Percentiles rank a stretch among this genome's conserved stretches.
Conservation (phyloP, 2,797 vertebrate genomes). For the Tapirus indicus region DNA sequence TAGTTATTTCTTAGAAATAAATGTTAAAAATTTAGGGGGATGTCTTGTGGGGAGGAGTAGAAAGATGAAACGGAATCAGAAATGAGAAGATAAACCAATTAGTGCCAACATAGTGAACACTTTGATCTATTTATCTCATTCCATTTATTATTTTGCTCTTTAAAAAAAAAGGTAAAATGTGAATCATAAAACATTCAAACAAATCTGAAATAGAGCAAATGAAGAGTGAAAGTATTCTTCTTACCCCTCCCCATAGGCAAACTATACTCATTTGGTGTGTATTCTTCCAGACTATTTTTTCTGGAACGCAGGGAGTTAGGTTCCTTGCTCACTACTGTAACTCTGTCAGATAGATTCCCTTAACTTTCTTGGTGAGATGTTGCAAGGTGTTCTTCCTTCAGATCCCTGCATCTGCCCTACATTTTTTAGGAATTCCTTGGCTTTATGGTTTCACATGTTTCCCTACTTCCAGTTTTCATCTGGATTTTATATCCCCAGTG, state of each 20-base stretch:
- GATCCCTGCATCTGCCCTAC: neutral
- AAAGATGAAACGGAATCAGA: neutral
- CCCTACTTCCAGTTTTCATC: neutral
- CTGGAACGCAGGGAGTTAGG: neutral
- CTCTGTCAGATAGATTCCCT: neutral
- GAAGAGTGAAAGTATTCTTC: neutral
- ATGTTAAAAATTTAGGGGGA: neutral
- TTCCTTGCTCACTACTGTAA: neutral
- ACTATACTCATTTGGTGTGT: neutral
- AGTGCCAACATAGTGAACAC: neutral
- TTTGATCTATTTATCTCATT: neutral
- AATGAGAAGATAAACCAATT: neutral
- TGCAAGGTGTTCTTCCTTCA: neutral
- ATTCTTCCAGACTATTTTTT: neutral
- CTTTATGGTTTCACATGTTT: neutral
- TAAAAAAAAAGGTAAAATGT: neutral
- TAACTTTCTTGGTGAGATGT: neutral
- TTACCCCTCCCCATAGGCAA: too few species aligned
- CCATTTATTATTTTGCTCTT: neutral
- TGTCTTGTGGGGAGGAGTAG: neutral
- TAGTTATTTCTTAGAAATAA: conserved; percentile 22
- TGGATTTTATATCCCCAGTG: neutral
- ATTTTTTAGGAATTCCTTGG: neutral
- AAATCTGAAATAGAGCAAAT: neutral
- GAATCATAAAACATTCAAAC: neutral